Evolutionary conservation across 2,888 invertebrate species (phyloP).

Genomic region (Eilema sororculum): DNA sequence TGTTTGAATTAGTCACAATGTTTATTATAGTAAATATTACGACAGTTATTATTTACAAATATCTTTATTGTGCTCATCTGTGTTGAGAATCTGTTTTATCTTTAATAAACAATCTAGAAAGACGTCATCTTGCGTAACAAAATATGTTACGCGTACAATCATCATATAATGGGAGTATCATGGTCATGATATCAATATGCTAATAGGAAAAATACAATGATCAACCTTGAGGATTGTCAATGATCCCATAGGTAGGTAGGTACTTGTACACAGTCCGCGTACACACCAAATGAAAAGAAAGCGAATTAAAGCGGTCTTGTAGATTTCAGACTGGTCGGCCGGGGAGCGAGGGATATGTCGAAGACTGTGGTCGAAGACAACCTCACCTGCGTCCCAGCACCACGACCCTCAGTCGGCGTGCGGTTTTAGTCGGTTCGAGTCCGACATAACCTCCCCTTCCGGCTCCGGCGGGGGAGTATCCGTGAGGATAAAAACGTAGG

Average conservation of each 20-base stretch:
- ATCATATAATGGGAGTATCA: not conserved
- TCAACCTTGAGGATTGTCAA: not conserved
- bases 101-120: not conserved
- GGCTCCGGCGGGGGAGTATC: too few relatives aligned
- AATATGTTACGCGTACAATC: not conserved
- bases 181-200: conserved; percentile 5
- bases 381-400: too few relatives aligned
- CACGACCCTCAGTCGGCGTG: too few relatives aligned
- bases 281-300: not conserved
- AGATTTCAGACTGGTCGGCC: too few relatives aligned
- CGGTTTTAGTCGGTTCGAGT: too few relatives aligned
- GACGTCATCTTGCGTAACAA: not conserved
- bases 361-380: too few relatives aligned
- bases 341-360: too few relatives aligned
- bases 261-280: not conserved
- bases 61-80: not conserved
- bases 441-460: too few relatives aligned
- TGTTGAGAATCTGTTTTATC: not conserved
- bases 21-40: not conserved
- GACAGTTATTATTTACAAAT: not conserved
- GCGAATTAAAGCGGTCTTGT: too few relatives aligned
- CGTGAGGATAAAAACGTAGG: too few relatives aligned
- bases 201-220: not conserved
- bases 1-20: not conserved
- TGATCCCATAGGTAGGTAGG: not conserved